Conservation (phyloP, 2,113 vertebrate genomes). For the Zosterops lateralis region DNA sequence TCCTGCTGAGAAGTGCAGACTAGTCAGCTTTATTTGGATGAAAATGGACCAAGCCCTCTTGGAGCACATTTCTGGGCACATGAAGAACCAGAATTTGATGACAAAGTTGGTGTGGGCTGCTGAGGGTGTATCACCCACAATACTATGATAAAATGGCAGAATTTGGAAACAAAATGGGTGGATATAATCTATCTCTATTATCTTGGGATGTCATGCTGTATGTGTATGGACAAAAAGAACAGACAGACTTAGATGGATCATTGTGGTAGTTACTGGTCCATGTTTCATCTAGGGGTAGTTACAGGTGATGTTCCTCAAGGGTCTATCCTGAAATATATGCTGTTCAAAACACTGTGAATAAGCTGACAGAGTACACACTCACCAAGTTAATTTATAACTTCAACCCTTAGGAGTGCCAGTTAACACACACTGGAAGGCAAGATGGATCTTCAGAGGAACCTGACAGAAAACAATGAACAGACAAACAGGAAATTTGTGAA, state of each 20-base stretch:
- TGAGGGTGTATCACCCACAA: fast-evolving
- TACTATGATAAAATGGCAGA: fast-evolving
- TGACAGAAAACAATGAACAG: background rate
- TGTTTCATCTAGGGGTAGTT: fast-evolving
- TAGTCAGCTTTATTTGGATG: background rate
- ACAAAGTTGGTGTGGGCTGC: background rate
- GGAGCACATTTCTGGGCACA: background rate
- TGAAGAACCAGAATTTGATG: background rate
- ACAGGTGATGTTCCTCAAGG: background rate
- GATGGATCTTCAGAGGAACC: background rate
- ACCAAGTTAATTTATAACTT: background rate
- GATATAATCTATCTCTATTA: background rate
- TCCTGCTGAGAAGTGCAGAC: background rate
- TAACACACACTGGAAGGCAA: background rate
- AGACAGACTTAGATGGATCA: background rate
- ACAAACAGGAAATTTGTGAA: background rate
- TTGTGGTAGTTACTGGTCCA: background rate
- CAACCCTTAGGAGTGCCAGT: background rate
- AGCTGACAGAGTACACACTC: background rate
- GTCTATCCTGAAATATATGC: background rate
- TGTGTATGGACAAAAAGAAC: background rate
- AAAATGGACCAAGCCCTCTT: background rate
- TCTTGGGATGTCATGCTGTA: background rate
- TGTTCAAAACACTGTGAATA: background rate
- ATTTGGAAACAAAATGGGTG: background rate